Conservation (phyloP, 1,140 invertebrate genomes). For the Scaptomyza graminum region DNA sequence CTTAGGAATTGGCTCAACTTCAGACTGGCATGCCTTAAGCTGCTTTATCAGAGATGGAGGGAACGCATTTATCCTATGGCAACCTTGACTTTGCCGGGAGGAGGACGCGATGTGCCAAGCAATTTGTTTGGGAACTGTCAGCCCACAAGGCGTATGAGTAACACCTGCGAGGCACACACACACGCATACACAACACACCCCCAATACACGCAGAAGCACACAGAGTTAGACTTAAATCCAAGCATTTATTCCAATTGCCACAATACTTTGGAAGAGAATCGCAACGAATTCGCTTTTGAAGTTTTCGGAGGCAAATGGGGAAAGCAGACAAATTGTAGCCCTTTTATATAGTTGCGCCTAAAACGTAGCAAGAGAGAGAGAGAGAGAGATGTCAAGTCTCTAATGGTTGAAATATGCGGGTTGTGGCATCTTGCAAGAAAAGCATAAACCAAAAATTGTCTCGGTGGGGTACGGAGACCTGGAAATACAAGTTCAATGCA, state of each 20-base stretch:
- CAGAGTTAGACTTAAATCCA: conserved; percentile 62
- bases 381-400: conserved; percentile 31
- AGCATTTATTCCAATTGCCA: conserved; percentile 70
- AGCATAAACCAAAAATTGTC: conserved; percentile 41
- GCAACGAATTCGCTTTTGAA: conserved; percentile 67
- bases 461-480: neutral
- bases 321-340: conserved; percentile 58
- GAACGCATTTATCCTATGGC: conserved; percentile 32
- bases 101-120: conserved; percentile 49
- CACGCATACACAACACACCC: conserved; percentile 9
- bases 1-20: conserved; percentile 23
- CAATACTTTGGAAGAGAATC: conserved; percentile 33
- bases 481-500: conserved; percentile 58
- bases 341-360: conserved; percentile 62
- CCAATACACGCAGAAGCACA: conserved; percentile 6
- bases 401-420: conserved; percentile 68
- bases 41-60: conserved; percentile 12
- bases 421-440: conserved; percentile 72
- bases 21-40: conserved; percentile 34
- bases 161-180: conserved; percentile 57
- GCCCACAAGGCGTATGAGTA: conserved; percentile 62
- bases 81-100: conserved; percentile 69
- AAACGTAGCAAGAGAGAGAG: conserved; percentile 1
- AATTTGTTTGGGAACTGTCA: conserved; percentile 67
- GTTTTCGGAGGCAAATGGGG: conserved; percentile 24